Base-by-base conservation (phyloP, 2,888 invertebrate genomes). In the Scaptomyza flava region DNA sequence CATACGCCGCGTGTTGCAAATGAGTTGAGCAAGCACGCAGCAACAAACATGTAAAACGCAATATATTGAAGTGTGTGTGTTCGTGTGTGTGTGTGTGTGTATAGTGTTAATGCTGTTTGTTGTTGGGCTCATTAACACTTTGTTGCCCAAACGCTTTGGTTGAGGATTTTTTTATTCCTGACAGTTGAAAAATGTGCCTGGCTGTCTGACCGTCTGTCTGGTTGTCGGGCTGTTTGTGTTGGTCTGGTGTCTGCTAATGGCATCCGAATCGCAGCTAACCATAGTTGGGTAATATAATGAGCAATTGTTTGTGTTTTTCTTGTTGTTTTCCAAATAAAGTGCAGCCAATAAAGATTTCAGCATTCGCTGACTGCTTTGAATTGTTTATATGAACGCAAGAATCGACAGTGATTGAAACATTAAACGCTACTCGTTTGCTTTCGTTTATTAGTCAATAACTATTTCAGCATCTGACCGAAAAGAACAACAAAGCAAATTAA, bases 111-210 rank as follows among this genome's bases (percentile, higher is more conserved):
- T 56, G 45, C 36, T 38, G 38, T 36, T 12, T 54, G 33, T 27
- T 73, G 57, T 53, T 57, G 62, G 45, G 64, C 81, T 81, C 84
- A 87, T 81, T 81, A 87, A 81, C 81, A 81, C 87, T 53, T 68
- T 69, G 83, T 67, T 60, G 68, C 43, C 57, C 51, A 34, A 41
- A 7, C 48, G 58, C 56, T 63, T 74, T 47, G 42, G 51, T 31
- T 52, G 65, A 63, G 70, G 70, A 58, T 74, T 60, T 20, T 74
- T 60, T 31, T 52, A 9, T 34, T 27, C 30, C 38, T 46, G 65
- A 41, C 60, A 38, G 36, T 31, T 51, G 42, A 42, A 34, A 43
- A 43, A 30, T 63, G 20, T 43, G 12, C 23, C 17, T 4, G 31
- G 14, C 27, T 27, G 27, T 27, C 27, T 27, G 27, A 5, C 14